Evolutionary conservation across 1,140 invertebrate genomes (phyloP), one percentile per base, ranked within the genome.

Genomic region (Megalopta genalis): DNA sequence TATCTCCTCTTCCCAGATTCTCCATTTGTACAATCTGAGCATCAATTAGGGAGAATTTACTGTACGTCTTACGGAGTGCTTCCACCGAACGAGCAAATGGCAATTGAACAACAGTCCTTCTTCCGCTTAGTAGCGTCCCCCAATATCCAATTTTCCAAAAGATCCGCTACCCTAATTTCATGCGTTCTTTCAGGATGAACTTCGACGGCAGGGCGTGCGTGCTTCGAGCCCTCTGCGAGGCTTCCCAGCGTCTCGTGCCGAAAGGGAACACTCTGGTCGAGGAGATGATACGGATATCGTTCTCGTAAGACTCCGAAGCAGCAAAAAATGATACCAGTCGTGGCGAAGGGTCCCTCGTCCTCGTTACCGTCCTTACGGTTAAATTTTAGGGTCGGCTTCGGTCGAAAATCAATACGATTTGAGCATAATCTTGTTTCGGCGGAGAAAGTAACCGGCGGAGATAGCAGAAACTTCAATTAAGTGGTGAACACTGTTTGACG

Each of bases 281-380:
- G 86, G 95, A 96, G 91, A 93, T 97, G 86, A 94, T 97, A 64
- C 94, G 95, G 75, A 95, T 95, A 57, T 91, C 96, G 27, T 96
- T 96, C 85, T 94, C 94, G 95, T 96, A 93, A 95, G 95, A 92
- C 76, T 69, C 59, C 59, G 37, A 6, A 54, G 0, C 0, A 71
- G 14, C 25, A 6, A 83, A 52, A 23, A 69, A 32, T 32, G n/a
- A 21, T 52, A 39, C 60, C 18, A 49, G 49, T 46, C 37, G 42
- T 27, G 23, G 4, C 66, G 57, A 77, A 60, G 67, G 60, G 46
- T 76, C 52, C 39, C 25, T 18, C 23, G 10, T n/a, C 42, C 49
- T 57, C 21, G 54, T 57, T 7, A 1, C 54, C 21, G 54, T 21
- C n/a, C 8, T n/a, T n/a, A 5, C 54, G 18, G 54, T 57, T n/a